Base-by-base conservation (phyloP, 2,113 vertebrate species). In the Syngnathus floridae region DNA sequence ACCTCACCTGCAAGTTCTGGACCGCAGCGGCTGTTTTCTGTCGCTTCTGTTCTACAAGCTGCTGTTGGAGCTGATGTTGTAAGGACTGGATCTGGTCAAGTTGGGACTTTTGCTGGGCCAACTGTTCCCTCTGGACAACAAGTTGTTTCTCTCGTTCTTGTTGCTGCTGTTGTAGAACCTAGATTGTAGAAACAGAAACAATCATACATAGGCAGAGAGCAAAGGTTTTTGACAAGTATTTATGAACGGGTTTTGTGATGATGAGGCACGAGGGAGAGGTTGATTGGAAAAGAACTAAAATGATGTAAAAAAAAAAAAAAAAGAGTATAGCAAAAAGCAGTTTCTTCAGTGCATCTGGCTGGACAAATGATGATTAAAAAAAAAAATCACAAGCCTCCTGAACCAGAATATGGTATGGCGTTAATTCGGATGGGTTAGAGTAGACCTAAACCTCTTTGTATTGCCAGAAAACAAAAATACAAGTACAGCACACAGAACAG, bases 51-150 rank as follows among this genome's bases (percentile, higher is more conserved):
- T 98, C 96, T 54, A 94, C 93, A 22, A 99, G 90, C 80, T 99
- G 97, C 76, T 96, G 96, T 82, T 98, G 95, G 72, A 98, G 92
- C 80, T 98, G 97, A 19, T 99, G 93, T 77, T 99, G 97, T 61
- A 99, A 86, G 64, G 96, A 96, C 79, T 99, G 97, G 70, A 99
- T 98, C 85, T 99, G 96, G 81, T 99, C 96, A 1, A 99, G 88
- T 75, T 99, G 97, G 36, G 96, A 88, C 71, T 94, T 95, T 88
- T 99, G 97, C 84, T 99, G 97, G 10, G 95, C 95, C 5, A 99
- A 89, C 87, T 99, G 97, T 68, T 98, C 95, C 55, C 94, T 91
- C 78, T 99, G 97, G 81, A 98, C 78, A 0, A 94, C 93, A 35
- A 98, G 91, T 81, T 99, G 97, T 0, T 93, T 95, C 36, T 98